Evolutionary conservation across 1,140 invertebrate species (phyloP).

Genomic region (Heliconius himera): DNA sequence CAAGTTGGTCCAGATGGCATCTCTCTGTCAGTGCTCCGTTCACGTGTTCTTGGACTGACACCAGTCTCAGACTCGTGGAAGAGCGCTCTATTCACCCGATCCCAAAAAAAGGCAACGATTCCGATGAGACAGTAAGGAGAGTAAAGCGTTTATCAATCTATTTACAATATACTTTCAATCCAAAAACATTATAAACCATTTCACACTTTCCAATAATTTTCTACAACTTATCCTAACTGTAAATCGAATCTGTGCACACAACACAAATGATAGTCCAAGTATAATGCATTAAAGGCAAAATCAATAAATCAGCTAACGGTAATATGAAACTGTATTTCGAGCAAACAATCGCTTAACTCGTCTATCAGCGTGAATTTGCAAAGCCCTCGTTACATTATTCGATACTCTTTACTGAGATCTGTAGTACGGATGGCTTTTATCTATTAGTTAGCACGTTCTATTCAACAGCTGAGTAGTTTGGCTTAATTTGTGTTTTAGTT

Average conservation of each 20-base stretch:
- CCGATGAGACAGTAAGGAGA: no score
- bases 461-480: neutral
- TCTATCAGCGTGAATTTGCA: slow-evolving; percentile 13
- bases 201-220: neutral
- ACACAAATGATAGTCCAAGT: neutral
- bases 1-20: no score
- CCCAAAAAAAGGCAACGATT: no score
- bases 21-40: no score
- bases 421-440: slow-evolving; percentile 2
- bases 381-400: slow-evolving; percentile 14
- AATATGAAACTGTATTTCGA: slow-evolving; percentile 1
- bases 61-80: no score
- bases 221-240: neutral
- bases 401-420: slow-evolving; percentile 9
- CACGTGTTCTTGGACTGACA: no score
- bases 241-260: neutral
- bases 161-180: no score
- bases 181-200: neutral
- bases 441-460: neutral
- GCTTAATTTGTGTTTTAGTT: neutral
- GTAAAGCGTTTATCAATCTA: no score
- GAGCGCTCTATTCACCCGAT: no score
- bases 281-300: neutral
- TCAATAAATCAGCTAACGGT: slow-evolving; percentile 7
- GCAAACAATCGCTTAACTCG: slow-evolving; percentile 14